phyloP scores from a whole-genome alignment of 2,113 vertebrate genomes.

The Naja naja region DNA sequence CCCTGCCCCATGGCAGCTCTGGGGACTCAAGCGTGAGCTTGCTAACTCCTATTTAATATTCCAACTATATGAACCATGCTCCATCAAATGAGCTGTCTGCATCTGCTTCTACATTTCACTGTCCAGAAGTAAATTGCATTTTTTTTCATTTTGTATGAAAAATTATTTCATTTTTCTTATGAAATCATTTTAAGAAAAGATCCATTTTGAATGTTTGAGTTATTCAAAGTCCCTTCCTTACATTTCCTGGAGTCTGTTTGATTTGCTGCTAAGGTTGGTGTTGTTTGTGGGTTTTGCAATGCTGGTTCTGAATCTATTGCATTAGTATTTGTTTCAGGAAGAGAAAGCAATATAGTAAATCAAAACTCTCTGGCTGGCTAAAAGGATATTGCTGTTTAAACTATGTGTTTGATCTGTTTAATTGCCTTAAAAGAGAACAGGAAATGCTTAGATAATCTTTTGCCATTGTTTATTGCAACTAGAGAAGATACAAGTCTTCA shows the following conservation, averaged over 20 bases:
- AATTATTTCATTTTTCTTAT: not conserved
- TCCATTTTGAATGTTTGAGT: slow-evolving; percentile 52
- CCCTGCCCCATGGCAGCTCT: not conserved
- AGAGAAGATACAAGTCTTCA: not conserved
- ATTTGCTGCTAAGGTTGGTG: slow-evolving; percentile 60
- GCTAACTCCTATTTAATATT: not conserved
- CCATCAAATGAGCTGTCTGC: slow-evolving; percentile 51
- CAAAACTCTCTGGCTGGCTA: slow-evolving; percentile 35
- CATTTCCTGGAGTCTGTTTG: slow-evolving; percentile 60
- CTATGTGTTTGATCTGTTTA: accelerated
- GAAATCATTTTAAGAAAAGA: slow-evolving; percentile 58
- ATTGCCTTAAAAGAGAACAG: not conserved
- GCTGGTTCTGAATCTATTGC: slow-evolving; percentile 19
- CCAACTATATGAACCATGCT: not conserved
- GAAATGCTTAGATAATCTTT: not conserved
- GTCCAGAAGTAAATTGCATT: slow-evolving; percentile 49
- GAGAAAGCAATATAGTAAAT: slow-evolving; percentile 43
- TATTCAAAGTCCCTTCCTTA: slow-evolving; percentile 52
- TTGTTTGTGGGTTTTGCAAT: slow-evolving; percentile 47
- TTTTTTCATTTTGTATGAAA: not conserved
- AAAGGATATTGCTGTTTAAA: not conserved
- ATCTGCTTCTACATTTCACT: slow-evolving; percentile 49
- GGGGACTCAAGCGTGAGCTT: not conserved
- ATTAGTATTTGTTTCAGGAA: slow-evolving; percentile 56
- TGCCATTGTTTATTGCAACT: not conserved